A percentile compares a stretch with the other conserved stretches of the same genome.
These are phyloP conservation scores for Solen grandis DNA, from an alignment of 1,140 invertebrate genomes.

Conservation along the genomic window DNA sequence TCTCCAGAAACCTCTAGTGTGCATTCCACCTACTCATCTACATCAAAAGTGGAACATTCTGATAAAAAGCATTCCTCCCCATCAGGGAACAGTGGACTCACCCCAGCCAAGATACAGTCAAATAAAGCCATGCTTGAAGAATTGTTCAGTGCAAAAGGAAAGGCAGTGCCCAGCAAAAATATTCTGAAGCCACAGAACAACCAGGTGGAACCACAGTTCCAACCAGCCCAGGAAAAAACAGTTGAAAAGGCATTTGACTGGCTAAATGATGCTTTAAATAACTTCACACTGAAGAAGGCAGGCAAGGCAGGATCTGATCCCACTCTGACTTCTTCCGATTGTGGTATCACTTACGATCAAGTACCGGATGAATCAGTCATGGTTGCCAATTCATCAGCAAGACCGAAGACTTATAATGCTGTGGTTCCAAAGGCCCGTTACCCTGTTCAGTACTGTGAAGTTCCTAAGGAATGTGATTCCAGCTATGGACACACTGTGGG, in stretches of 20 bases:
- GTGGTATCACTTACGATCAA: constrained; percentile 55
- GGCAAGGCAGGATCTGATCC: constrained; percentile 52
- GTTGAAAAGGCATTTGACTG: constrained; percentile 80
- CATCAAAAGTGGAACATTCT: constrained; percentile 32
- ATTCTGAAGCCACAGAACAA: constrained; percentile 15
- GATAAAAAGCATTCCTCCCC: constrained; percentile 25
- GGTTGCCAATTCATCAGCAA: neutral
- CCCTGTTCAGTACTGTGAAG: constrained; percentile 69
- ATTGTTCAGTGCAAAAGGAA: constrained; percentile 43
- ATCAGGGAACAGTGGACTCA: neutral
- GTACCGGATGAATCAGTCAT: constrained; percentile 51
- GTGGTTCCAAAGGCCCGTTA: neutral
- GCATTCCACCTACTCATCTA: constrained; percentile 31
- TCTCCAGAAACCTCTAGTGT: constrained; percentile 32
- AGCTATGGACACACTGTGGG: neutral
- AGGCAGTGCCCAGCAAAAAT: constrained; percentile 37
- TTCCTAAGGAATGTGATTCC: constrained; percentile 61
- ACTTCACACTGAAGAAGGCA: constrained; percentile 66
- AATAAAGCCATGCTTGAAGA: constrained; percentile 51
- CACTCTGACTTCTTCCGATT: neutral
- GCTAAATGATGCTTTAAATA: constrained; percentile 77
- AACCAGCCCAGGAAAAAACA: constrained; percentile 46
- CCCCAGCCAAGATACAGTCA: constrained; percentile 37
- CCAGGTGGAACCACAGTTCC: neutral
- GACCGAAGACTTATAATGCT: constrained; percentile 16